Conservation (phyloP, 92 coral and sea anemone genomes). For the Parazoanthus swiftii region DNA sequence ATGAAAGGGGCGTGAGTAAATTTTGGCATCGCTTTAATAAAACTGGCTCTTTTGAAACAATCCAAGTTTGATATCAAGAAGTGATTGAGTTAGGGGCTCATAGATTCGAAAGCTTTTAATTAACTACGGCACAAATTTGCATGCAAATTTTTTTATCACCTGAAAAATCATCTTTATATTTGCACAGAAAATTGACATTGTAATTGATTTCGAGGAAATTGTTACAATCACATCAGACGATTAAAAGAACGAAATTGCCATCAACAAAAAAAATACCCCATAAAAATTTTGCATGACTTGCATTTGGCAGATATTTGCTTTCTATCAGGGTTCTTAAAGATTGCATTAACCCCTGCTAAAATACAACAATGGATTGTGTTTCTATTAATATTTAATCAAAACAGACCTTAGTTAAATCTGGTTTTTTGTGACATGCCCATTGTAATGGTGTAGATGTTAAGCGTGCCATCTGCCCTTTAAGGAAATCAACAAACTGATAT, state of each 20-base stretch:
- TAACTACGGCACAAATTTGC: conserved; percentile 79
- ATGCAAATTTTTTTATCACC: conserved; percentile 60
- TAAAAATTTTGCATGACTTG: conserved; percentile 35
- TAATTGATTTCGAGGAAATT: conserved; percentile 29
- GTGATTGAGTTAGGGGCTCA: conserved; percentile 71
- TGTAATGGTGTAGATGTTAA: conserved; percentile 30
- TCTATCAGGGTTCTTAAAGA: conserved; percentile 42
- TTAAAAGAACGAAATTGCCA: conserved; percentile 16
- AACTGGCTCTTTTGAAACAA: conserved; percentile 43
- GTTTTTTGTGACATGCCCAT: conserved; percentile 43
- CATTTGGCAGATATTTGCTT: conserved; percentile 35
- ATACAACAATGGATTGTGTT: conserved; percentile 23
- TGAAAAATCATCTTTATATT: conserved; percentile 47
- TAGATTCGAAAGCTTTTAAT: conserved; percentile 68
- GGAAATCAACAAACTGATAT: conserved; percentile 38
- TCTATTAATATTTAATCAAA: conserved; percentile 46
- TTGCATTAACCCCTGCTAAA: conserved; percentile 47
- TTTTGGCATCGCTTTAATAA: conserved; percentile 38
- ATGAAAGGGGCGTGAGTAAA: conserved; percentile 43
- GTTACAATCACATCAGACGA: conserved; percentile 39
- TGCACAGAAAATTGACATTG: conserved; percentile 45
- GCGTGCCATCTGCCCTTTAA: conserved; percentile 35
- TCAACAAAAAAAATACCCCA: conserved; percentile 18
- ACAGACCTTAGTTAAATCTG: conserved; percentile 35
- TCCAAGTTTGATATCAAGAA: conserved; percentile 51